These are phyloP conservation scores for Synergus umbraculus DNA, from an alignment of 2,888 invertebrate genomes.

Conservation along the genomic window DNA sequence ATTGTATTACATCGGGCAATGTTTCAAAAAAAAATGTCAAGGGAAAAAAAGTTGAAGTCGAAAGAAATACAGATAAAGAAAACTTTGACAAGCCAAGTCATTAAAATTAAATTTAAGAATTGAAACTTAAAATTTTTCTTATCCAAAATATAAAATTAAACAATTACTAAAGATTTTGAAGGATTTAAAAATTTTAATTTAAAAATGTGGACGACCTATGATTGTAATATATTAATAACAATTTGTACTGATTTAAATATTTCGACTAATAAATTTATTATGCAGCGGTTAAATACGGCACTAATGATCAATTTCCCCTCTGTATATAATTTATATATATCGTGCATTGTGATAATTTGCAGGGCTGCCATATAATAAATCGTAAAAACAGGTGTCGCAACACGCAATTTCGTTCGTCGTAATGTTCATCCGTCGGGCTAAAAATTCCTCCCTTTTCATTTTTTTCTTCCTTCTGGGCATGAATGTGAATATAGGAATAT, in stretches of 20 bases:
- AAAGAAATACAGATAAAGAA: neutral
- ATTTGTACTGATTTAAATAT: neutral
- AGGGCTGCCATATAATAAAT: constrained; percentile 24
- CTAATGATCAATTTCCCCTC: neutral
- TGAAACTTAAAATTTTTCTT: too few species aligned
- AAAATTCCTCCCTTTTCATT: neutral
- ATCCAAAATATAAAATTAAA: too few species aligned
- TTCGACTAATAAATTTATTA: constrained; percentile 3
- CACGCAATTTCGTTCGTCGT: constrained; percentile 28
- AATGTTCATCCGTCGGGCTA: constrained; percentile 6
- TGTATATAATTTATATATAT: constrained; percentile 5
- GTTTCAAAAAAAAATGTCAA: constrained; percentile 1
- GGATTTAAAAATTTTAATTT: too few species aligned
- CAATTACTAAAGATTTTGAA: too few species aligned
- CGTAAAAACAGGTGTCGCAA: constrained; percentile 38
- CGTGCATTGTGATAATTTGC: constrained; percentile 31
- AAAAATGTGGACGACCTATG: too few species aligned
- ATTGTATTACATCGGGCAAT: constrained; percentile 36
- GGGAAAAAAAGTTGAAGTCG: neutral
- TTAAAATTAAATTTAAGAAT: too few species aligned
- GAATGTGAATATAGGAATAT: neutral
- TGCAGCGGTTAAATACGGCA: neutral
- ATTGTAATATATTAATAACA: too few species aligned
- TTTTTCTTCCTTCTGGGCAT: neutral
- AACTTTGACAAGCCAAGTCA: neutral